Evolutionary conservation across 2,113 vertebrate genomes (phyloP).

Genomic region (Eudyptes chrysolophus): DNA sequence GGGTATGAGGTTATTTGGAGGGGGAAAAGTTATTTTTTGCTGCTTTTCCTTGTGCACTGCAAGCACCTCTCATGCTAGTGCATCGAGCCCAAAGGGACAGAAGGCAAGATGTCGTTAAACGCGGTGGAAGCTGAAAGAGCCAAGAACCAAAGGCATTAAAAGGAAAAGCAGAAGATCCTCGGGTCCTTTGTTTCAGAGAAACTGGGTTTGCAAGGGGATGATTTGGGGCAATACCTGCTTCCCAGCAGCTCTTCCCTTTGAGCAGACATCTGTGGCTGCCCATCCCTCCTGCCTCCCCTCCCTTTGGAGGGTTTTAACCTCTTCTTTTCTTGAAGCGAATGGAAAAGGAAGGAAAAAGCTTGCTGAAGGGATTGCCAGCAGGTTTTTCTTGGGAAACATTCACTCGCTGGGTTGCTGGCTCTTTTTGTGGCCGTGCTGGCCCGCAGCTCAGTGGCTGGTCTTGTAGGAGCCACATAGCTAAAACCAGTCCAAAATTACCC

Average conservation of each 20-base stretch:
- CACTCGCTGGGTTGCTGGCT: background rate
- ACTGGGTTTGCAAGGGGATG: background rate
- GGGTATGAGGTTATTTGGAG: background rate
- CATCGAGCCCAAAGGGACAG: background rate
- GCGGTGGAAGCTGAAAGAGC: background rate
- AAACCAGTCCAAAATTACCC: background rate
- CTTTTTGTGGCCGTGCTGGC: background rate
- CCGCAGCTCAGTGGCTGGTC: background rate
- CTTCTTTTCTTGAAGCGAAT: background rate
- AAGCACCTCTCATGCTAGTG: background rate
- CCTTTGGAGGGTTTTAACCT: background rate
- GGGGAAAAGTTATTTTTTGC: background rate
- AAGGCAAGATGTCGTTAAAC: background rate
- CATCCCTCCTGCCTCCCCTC: background rate
- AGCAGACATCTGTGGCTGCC: background rate
- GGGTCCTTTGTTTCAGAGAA: background rate
- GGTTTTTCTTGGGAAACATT: background rate
- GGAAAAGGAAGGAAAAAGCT: background rate
- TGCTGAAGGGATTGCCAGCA: background rate
- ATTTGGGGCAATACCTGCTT: background rate
- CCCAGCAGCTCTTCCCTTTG: background rate
- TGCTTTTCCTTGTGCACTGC: background rate
- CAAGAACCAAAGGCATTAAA: background rate
- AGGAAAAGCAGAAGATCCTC: background rate
- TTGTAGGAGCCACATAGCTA: background rate